These are phyloP conservation scores for Plagodis dolabraria DNA, from an alignment of 2,888 invertebrate genomes.

Conservation along the genomic window DNA sequence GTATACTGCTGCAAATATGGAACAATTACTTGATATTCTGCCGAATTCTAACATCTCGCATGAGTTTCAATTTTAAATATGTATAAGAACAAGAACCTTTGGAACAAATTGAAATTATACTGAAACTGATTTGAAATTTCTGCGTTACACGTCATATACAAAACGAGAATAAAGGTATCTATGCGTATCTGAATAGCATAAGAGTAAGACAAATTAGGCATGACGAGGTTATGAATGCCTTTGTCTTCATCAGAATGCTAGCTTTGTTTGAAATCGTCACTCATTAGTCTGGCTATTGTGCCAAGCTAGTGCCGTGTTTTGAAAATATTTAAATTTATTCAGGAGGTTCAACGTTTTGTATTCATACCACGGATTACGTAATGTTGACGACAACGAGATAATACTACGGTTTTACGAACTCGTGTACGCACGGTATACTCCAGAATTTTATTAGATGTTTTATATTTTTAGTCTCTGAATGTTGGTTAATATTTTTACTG, in stretches of 20 bases:
- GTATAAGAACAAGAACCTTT: too few species aligned
- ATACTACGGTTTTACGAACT: conserved; percentile 10
- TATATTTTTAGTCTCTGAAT: too few species aligned
- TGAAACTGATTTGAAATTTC: too few species aligned
- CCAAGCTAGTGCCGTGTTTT: conserved; percentile 29
- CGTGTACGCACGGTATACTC: neutral
- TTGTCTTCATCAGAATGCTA: conserved; percentile 27
- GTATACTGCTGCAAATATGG: too few species aligned
- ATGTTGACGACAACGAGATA: conserved; percentile 27
- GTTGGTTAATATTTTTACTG: too few species aligned
- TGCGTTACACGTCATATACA: too few species aligned
- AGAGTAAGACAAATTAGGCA: conserved; percentile 26
- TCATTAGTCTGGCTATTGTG: conserved; percentile 46
- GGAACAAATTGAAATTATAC: too few species aligned
- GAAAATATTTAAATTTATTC: conserved; percentile 56
- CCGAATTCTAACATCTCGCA: too few species aligned
- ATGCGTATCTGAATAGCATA: conserved; percentile 3
- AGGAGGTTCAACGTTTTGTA: conserved; percentile 42
- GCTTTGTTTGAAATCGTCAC: conserved; percentile 45
- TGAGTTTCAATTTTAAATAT: too few species aligned
- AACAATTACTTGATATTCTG: too few species aligned
- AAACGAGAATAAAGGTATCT: neutral
- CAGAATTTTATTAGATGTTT: too few species aligned
- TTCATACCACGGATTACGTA: conserved; percentile 41
- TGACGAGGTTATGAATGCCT: conserved; percentile 27